phyloP scores from a whole-genome alignment of 2,113 vertebrate species.

The Paedocypris sp. region DNA sequence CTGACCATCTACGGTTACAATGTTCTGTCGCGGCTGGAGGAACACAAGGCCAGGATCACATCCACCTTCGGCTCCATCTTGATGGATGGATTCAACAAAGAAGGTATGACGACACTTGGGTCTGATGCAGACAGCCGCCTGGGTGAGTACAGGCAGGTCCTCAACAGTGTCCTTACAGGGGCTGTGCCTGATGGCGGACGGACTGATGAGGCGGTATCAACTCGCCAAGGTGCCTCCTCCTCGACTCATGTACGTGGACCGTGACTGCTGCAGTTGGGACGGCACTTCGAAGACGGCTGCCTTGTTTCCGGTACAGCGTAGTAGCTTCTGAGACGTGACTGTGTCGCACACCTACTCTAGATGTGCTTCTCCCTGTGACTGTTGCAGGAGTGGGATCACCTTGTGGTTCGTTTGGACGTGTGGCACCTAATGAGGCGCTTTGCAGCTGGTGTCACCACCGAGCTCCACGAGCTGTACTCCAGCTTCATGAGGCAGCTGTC shows the following conservation, averaged over 20 bases:
- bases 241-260: slow-evolving; percentile 7
- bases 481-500: slow-evolving; percentile 12
- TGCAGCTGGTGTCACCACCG: slow-evolving; percentile 9
- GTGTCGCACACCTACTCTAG: too few relatives aligned
- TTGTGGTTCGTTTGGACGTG: slow-evolving; percentile 10
- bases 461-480: neutral
- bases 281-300: too few relatives aligned
- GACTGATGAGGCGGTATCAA: too few relatives aligned
- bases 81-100: slow-evolving; percentile 16
- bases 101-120: neutral
- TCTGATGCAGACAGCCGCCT: neutral
- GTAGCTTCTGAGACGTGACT: too few relatives aligned
- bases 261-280: slow-evolving; percentile 16
- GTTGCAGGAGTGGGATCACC: slow-evolving; percentile 12
- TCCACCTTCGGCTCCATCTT: slow-evolving; percentile 6
- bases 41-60: slow-evolving; percentile 12
- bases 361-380: too few relatives aligned
- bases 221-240: too few relatives aligned
- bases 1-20: neutral
- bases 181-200: too few relatives aligned
- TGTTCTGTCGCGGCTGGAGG: slow-evolving; percentile 6
- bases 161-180: too few relatives aligned
- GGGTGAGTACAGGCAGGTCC: too few relatives aligned
- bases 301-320: too few relatives aligned
- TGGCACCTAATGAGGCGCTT: slow-evolving; percentile 26